Base-by-base conservation (phyloP, 2,888 invertebrate genomes). In the Drosophila yooni region DNA sequence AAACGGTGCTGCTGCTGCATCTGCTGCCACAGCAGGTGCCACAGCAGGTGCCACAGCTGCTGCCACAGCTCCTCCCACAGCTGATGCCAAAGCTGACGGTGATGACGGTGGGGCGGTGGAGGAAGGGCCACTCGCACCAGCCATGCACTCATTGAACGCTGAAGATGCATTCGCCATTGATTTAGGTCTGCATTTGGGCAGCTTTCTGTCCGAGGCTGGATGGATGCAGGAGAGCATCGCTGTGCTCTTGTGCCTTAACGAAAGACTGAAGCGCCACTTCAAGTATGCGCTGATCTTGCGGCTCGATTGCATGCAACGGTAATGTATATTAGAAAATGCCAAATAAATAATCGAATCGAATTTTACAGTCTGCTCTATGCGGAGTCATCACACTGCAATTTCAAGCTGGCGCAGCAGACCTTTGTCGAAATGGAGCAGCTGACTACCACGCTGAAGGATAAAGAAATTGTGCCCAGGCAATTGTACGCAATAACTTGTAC, bases 241-340 rank as follows among this genome's bases (percentile, higher is more conserved):
- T 52, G 95, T 98, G 62, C 94, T 98, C 79, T 92, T 95, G 48
- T 94, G 95, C 13, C 96, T 97, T 84, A 95, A 96, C 73, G 94
- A 94, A 76, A 92, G 97, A 61, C 96, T 97, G 91, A 93, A 94
- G 71, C 91, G 92, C 94, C 79, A 94, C 82, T 94, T 94, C 65
- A 94, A 94, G 0, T 93, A 95, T 74, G 94, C 95, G 84, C 94
- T 95, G 92, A 94, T 95, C 69, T 95, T 96, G 90, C 95, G 96
- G 48, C 94, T 98, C 67, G 97, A 98, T 91, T 98, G 97, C 92
- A 96, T 97, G 91, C 96, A 97, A 93, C 97, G 97, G 98, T 98
- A 94, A 38, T 13, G 7, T 43, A 43, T 21, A 6, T 21, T 7
- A 13, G 1, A 7, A 15, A 15, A 46, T 15, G 13, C 1, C 15